Base-by-base conservation (phyloP, 2,113 vertebrate species). In the Tetrax tetrax region DNA sequence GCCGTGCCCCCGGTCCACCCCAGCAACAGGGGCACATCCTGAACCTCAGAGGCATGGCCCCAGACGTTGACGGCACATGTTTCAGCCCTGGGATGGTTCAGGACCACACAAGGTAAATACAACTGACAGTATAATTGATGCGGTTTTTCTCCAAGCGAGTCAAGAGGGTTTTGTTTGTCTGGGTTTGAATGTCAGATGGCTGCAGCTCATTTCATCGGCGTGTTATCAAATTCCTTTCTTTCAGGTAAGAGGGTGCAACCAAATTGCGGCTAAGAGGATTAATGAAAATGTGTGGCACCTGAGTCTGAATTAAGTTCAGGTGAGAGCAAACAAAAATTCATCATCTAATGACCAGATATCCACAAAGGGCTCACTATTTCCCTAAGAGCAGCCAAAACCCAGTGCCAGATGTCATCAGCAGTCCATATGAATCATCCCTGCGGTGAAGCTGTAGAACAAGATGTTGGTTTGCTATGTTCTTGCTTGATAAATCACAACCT, bases 191-290 rank as follows among this genome's bases (percentile, higher is more conserved):
- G 93, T 81, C 96, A 91, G 93, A 94, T 95, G 13, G 3, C 76
- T 48, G 72, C 66, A 87, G 50, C 69, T 96, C 92, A 51, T 88
- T 94, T 80, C 90, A 90, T 72, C 1, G 0, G 51, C 37, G 83
- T 83, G 31, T 93, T 92, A 72, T 87, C 83, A 90, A 88, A 96
- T 96, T 96, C 95, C 87, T 96, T 91, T 91, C 90, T 92, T 93
- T 57, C 92, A 92, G 87, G 83, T 69, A 92, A 96, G 28, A 76
- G 87, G 92, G 86, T 87, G 90, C 94, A 96, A 78, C 57, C 80
- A 69, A 93, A 87, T 57, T 45, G 53, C 3, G 1, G 35, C 60
- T 94, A 93, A 96, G 94, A 83, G 96, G 95, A 97, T 96, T 96
- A 96, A 78, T 71, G 87, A 50, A 91, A 66, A 96, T 80, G 71